Evolutionary conservation across 2,113 vertebrate genomes (phyloP), one percentile per base, ranked within the genome.

Genomic region (Taurulus bubalis): DNA sequence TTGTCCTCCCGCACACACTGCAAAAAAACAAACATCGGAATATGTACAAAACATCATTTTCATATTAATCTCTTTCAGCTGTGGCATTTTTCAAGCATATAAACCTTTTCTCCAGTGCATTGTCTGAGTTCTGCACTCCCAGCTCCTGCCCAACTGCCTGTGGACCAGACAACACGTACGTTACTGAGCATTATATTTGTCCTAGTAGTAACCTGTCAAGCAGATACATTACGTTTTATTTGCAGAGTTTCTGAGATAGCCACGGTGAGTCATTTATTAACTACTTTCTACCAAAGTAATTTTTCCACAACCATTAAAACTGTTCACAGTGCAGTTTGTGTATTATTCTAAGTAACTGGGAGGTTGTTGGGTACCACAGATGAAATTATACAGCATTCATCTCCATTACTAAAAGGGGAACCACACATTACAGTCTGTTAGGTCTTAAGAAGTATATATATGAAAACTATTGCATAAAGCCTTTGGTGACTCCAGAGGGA

Each of bases 1-100:
- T 49, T 18, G 18, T 47, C 18, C 53, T 51, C 14, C 51, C 4
- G 16, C 26, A 26, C 49, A 76, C 7, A 32, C 36, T 69, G 18
- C 67, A 26, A 8, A 59, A 14, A 47, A 15, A 40, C 28, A 9
- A 10, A 69, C 14, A 36, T 0, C 56, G 28, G 6, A 71, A n/a
- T 3, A 7, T 3, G 16, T 60, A 8, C 40, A 60, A 42, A 22
- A 47, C 45, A 34, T 71, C 38, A 75, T 47, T n/a, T 59, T 69
- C 28, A 24, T 28, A 10, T 80, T 65, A 69, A 40, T 86, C 67
- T 90, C 69, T 81, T 83, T 55, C 90, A 96, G 95, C 95, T 0
- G 90, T 95, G 71, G 93, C 93, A 0, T 96, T 96, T 91, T 96
- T 96, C 91, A 95, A 96, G 85, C 92, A 96, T 22, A 94, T 95